phyloP scores from a whole-genome alignment of 37 sponge, comb jelly and placozoan species.

The Ephydatia muelleri region DNA sequence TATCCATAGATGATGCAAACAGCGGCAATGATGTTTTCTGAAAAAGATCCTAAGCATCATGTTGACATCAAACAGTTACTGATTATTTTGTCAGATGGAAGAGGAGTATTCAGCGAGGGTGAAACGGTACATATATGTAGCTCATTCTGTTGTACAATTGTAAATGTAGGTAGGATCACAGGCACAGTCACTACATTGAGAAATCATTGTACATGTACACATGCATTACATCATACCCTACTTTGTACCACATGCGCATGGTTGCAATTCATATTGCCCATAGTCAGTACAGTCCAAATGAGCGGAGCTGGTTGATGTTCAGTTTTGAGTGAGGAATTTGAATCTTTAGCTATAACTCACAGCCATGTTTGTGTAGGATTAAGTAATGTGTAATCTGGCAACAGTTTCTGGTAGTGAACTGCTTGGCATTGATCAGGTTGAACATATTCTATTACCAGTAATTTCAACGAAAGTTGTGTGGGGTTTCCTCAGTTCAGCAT shows the following conservation, averaged over 20 bases:
- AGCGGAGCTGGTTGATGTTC: too few relatives aligned
- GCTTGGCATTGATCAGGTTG: too few relatives aligned
- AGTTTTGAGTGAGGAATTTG: too few relatives aligned
- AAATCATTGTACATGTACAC: not conserved
- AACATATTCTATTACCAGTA: too few relatives aligned
- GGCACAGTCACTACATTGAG: not conserved
- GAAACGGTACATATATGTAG: slow-evolving; percentile 40
- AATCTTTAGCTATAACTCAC: too few relatives aligned
- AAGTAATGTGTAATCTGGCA: too few relatives aligned
- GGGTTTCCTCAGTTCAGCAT: not conserved
- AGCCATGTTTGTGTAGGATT: too few relatives aligned
- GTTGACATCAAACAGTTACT: slow-evolving; percentile 69
- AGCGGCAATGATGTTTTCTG: slow-evolving; percentile 40
- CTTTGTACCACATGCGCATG: too few relatives aligned
- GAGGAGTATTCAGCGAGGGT: slow-evolving; percentile 93
- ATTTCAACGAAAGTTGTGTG: too few relatives aligned
- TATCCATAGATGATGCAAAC: slow-evolving; percentile 54
- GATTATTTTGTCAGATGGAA: slow-evolving; percentile 93
- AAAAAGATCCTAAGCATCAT: not conserved
- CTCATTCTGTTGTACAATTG: not conserved
- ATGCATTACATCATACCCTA: not conserved
- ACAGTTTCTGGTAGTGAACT: too few relatives aligned
- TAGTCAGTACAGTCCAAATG: too few relatives aligned
- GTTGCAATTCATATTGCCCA: too few relatives aligned
- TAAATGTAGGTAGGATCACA: not conserved